Conservation (phyloP, 2,888 invertebrate species). For the Elegia similella region DNA sequence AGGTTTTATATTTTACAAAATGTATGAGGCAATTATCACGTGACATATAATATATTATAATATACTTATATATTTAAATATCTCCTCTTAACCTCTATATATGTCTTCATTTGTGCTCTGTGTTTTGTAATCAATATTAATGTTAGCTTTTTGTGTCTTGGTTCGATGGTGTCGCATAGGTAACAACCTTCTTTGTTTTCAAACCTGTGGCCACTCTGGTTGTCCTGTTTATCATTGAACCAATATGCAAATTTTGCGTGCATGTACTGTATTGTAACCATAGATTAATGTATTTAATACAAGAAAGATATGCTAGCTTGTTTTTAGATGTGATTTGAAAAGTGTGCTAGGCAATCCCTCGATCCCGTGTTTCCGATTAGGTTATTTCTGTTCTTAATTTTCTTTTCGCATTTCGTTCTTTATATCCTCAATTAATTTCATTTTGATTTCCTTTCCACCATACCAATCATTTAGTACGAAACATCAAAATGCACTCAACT, state of each 20-base stretch:
- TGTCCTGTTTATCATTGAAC: constrained; percentile 67
- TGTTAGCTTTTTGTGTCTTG: constrained; percentile 79
- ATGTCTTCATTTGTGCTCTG: constrained; percentile 79
- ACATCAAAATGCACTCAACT: constrained; percentile 33
- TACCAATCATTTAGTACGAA: constrained; percentile 35
- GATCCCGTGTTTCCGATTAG: constrained; percentile 64
- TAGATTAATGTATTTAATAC: constrained; percentile 71
- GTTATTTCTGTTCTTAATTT: constrained; percentile 47
- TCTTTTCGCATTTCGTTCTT: constrained; percentile 40
- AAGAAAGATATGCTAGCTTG: constrained; percentile 73
- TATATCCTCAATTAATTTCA: constrained; percentile 40
- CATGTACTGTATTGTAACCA: constrained; percentile 77
- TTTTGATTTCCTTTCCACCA: constrained; percentile 37
- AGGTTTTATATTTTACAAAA: constrained; percentile 71
- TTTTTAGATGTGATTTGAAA: constrained; percentile 75
- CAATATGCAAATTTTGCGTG: constrained; percentile 77
- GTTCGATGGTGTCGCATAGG: constrained; percentile 69
- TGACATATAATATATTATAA: constrained; percentile 63
- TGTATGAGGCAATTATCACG: constrained; percentile 81
- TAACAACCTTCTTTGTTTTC: constrained; percentile 35
- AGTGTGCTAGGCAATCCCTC: constrained; percentile 70
- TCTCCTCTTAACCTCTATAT: constrained; percentile 71
- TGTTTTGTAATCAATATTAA: constrained; percentile 76
- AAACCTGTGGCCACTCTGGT: constrained; percentile 43
- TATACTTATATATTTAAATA: constrained; percentile 63